phyloP scores from a whole-genome alignment of 2,113 vertebrate genomes.

The Misgurnus anguillicaudatus region DNA sequence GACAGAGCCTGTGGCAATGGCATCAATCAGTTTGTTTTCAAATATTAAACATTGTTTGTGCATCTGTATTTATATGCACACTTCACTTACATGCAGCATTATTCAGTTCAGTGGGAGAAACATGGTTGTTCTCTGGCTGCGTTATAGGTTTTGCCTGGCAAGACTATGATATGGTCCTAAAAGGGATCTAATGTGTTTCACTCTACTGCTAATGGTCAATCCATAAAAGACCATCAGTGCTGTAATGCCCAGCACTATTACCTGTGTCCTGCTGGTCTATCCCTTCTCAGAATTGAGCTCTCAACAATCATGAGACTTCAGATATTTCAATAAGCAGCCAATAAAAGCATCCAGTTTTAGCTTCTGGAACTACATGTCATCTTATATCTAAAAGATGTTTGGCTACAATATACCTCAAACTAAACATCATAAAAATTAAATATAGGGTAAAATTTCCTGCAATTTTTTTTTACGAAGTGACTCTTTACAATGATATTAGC shows the following conservation, averaged over 20 bases:
- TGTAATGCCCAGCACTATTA: conserved; percentile 8
- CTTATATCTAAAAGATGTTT: neutral
- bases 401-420: no score
- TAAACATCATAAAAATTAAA: neutral
- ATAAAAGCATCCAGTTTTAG: neutral
- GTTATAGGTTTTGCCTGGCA: conserved; percentile 11
- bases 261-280: neutral
- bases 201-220: conserved; percentile 46
- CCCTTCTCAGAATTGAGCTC: neutral
- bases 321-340: conserved; percentile 8
- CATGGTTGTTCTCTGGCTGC: neutral
- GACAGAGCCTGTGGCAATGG: neutral
- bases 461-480: neutral
- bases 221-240: conserved; percentile 35
- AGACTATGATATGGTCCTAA: conserved; percentile 8
- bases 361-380: neutral
- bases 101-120: neutral
- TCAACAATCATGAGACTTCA: conserved; percentile 8
- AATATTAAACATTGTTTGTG: conserved; percentile 22
- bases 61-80: conserved; percentile 28
- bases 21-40: conserved; percentile 43
- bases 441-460: neutral
- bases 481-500: no score
- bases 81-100: conserved; percentile 1
- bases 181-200: conserved; percentile 34